phyloP scores from a whole-genome alignment of 2,113 vertebrate species.

The Electrona antarctica region DNA sequence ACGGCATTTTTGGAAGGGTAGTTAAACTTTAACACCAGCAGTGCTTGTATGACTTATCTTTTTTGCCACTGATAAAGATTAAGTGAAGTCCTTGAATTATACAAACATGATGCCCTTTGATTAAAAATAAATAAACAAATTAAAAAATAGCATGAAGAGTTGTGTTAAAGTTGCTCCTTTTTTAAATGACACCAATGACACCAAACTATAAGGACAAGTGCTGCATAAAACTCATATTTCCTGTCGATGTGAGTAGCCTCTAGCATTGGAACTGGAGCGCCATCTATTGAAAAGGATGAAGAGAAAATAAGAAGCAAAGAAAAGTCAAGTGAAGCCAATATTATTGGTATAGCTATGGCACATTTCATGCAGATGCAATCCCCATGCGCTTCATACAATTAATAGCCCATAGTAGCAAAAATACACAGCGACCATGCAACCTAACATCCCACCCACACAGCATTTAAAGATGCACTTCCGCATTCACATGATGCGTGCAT shows the following conservation, averaged over 20 bases:
- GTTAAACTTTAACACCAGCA: constrained; percentile 42
- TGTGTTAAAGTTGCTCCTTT: constrained; percentile 5
- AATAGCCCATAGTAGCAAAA: too few species aligned
- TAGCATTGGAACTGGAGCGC: constrained; percentile 53
- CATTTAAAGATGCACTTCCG: too few species aligned
- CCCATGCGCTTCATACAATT: too few species aligned
- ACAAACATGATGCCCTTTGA: constrained; percentile 34
- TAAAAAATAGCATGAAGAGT: constrained; percentile 25
- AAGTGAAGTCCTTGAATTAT: constrained; percentile 30
- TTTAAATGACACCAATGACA: constrained; percentile 33
- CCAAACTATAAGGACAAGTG: constrained; percentile 17
- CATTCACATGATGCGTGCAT: too few species aligned
- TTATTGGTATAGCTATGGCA: too few species aligned
- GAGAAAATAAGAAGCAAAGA: constrained; percentile 13
- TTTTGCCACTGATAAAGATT: constrained; percentile 38
- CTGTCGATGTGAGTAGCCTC: background rate
- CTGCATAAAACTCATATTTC: constrained; percentile 2
- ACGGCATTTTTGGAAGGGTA: constrained; percentile 47
- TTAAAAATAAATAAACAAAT: background rate
- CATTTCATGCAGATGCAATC: too few species aligned
- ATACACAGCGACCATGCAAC: too few species aligned
- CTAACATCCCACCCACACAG: too few species aligned
- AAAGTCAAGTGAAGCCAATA: too few species aligned
- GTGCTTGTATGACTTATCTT: constrained; percentile 32
- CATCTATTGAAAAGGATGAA: constrained; percentile 71